Conservation (phyloP, 2,797 vertebrate species). For the Tangara arthus region DNA sequence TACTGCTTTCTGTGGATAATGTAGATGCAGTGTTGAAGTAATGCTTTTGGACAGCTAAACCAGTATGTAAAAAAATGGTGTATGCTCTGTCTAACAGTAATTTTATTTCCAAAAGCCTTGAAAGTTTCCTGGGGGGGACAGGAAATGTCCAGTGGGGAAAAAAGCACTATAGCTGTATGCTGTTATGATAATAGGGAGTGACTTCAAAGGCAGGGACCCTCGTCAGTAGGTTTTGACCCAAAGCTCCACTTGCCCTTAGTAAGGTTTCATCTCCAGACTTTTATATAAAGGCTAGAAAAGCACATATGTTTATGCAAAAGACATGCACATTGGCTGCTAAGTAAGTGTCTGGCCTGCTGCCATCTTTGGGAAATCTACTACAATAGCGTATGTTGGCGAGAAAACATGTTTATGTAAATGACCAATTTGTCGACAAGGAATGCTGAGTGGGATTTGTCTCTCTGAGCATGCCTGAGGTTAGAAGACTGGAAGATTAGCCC, state of each 20-base stretch:
- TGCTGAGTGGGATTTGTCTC: background rate
- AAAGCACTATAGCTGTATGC: background rate
- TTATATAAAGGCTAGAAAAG: background rate
- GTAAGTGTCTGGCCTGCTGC: conserved; percentile 41
- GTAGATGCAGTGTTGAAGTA: background rate
- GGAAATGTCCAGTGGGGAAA: background rate
- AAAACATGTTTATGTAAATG: background rate
- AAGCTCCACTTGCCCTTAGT: background rate
- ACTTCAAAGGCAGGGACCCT: background rate
- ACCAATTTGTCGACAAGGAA: conserved; percentile 1
- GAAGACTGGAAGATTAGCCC: conserved; percentile 29
- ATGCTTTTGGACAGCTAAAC: conserved; percentile 29
- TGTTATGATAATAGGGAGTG: background rate
- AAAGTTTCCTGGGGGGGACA: background rate
- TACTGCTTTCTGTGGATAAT: background rate
- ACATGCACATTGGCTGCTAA: background rate
- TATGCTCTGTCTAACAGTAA: background rate
- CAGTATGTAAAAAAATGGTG: background rate
- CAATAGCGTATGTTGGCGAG: background rate
- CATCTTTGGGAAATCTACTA: conserved; percentile 28
- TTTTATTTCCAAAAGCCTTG: conserved; percentile 7
- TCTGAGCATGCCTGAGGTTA: conserved; percentile 21
- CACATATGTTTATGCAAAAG: background rate
- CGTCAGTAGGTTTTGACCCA: background rate
- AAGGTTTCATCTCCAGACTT: background rate